These are phyloP conservation scores for Bovichtus variegatus DNA, from an alignment of 2,797 vertebrate genomes.

Conservation along the genomic window DNA sequence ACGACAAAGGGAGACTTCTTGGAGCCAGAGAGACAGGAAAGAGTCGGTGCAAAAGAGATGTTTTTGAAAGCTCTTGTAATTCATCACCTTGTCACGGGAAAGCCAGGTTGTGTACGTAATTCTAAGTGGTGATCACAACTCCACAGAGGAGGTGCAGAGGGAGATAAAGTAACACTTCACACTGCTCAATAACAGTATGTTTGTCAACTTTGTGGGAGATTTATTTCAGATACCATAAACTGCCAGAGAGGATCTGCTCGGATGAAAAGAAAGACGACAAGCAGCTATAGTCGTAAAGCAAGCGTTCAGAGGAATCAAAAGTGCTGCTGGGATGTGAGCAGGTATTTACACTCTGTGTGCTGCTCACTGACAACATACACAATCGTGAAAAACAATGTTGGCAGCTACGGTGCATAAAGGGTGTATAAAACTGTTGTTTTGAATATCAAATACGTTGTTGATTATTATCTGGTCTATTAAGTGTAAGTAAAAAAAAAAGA, in stretches of 20 bases:
- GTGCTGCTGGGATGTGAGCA: neutral
- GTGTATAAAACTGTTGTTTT: neutral
- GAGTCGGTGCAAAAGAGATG: slow-evolving; percentile 46
- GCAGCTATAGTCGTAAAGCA: slow-evolving; percentile 6
- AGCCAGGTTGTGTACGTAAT: slow-evolving; percentile 60
- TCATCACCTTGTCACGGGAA: slow-evolving; percentile 67
- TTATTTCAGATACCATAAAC: slow-evolving; percentile 42
- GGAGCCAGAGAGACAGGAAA: slow-evolving; percentile 41
- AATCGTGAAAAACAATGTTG: neutral
- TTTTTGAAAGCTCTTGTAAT: slow-evolving; percentile 60
- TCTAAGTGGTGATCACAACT: slow-evolving; percentile 65
- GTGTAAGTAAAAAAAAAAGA: too few species aligned
- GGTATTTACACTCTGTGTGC: slow-evolving; percentile 9
- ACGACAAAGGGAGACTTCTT: slow-evolving; percentile 48
- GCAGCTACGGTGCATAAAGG: neutral
- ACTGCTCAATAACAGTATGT: slow-evolving; percentile 29
- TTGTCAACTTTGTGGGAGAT: slow-evolving; percentile 57
- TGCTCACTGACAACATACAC: neutral
- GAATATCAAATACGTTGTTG: neutral
- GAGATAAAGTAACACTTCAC: slow-evolving; percentile 47
- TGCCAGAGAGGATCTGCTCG: slow-evolving; percentile 24
- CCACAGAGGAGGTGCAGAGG: slow-evolving; percentile 43
- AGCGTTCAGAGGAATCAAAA: neutral
- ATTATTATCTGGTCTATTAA: neutral
- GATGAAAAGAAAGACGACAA: slow-evolving; percentile 1